phyloP scores from a whole-genome alignment of 2,113 vertebrate genomes.

The Candoia aspera region DNA sequence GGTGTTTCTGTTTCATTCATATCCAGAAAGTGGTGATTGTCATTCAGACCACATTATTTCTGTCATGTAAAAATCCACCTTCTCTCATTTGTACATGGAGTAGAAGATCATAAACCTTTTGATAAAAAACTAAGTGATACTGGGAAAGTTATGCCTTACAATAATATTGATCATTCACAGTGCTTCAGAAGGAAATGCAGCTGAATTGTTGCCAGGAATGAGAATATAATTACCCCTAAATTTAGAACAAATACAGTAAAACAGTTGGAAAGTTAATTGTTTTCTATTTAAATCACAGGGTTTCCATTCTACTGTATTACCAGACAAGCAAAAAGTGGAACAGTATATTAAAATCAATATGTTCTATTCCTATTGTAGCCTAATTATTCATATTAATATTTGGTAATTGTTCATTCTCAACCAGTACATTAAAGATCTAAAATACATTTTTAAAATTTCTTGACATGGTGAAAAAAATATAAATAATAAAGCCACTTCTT shows the following conservation, averaged over 20 bases:
- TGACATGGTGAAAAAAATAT: background rate
- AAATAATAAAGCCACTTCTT: background rate
- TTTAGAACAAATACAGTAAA: slow-evolving; percentile 47
- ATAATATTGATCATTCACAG: slow-evolving; percentile 36
- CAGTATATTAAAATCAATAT: slow-evolving; percentile 23
- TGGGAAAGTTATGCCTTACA: slow-evolving; percentile 4
- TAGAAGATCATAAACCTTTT: slow-evolving; percentile 1
- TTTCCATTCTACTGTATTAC: slow-evolving; percentile 51
- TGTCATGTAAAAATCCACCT: background rate
- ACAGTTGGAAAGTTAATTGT: slow-evolving; percentile 35
- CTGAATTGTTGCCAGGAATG: background rate
- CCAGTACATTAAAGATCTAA: background rate
- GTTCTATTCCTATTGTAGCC: background rate
- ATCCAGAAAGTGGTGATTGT: background rate
- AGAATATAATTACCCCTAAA: slow-evolving; percentile 49
- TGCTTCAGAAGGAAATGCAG: slow-evolving; percentile 7
- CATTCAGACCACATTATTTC: background rate
- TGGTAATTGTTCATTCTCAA: slow-evolving; percentile 12
- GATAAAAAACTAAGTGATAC: background rate
- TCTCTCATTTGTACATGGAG: background rate
- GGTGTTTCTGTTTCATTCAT: background rate
- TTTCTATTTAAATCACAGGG: slow-evolving; percentile 59
- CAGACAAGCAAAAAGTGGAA: slow-evolving; percentile 17
- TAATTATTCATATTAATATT: background rate
- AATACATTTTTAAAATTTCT: background rate